These are phyloP conservation scores for Hedychridium roseum DNA, from an alignment of 2,888 invertebrate genomes.

Conservation along the genomic window DNA sequence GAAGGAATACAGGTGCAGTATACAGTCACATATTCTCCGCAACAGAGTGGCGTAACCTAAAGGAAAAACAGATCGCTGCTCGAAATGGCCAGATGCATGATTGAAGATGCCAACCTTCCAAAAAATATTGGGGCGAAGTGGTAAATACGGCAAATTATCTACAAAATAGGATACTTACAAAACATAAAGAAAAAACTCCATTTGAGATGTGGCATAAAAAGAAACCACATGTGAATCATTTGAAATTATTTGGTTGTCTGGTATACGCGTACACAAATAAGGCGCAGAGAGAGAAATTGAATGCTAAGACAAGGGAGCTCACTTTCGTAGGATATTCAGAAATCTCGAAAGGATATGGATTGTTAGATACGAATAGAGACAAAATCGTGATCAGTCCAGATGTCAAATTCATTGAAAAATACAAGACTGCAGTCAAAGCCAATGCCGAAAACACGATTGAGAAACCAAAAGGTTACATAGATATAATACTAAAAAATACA, in stretches of 20 bases:
- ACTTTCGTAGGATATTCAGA: constrained; percentile 10
- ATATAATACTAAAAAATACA: not conserved
- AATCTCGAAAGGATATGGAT: constrained; percentile 11
- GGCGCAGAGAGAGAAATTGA: constrained; percentile 5
- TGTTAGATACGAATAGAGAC: constrained; percentile 1
- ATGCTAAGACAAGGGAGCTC: constrained; percentile 4
- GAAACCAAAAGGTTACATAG: constrained; percentile 1
- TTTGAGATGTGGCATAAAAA: constrained; percentile 9
- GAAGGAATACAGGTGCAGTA: constrained; percentile 33
- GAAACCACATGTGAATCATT: constrained; percentile 2
- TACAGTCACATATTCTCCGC: constrained; percentile 24
- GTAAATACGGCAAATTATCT: constrained; percentile 31
- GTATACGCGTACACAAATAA: constrained; percentile 5
- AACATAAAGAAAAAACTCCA: constrained; percentile 5
- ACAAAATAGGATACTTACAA: constrained; percentile 11
- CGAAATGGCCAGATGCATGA: constrained; percentile 5
- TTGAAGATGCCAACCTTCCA: constrained; percentile 25
- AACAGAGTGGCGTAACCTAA: constrained; percentile 5
- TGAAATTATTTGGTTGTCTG: constrained; percentile 4
- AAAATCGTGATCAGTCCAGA: constrained; percentile 9
- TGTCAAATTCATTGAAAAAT: constrained; percentile 1
- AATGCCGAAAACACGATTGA: not conserved
- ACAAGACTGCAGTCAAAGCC: not conserved
- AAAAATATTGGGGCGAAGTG: constrained; percentile 43
- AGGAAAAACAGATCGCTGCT: not conserved